Evolutionary conservation across 2,888 invertebrate species (phyloP).

Genomic region (Drepanosiphum platanoidis): DNA sequence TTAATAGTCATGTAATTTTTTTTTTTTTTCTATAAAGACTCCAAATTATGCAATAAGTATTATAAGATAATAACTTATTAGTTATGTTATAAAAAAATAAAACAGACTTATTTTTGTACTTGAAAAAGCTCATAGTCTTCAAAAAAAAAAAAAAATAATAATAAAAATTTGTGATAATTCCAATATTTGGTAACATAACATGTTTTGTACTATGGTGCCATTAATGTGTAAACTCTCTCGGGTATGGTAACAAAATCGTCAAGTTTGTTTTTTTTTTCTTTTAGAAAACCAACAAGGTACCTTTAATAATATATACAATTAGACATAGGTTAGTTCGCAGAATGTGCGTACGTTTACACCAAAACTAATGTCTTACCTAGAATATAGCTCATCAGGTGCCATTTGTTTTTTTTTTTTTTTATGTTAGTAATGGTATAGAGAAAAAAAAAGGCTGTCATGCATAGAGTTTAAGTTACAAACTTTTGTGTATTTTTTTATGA

Average conservation of each 20-base stretch:
- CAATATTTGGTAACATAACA: conserved; percentile 53
- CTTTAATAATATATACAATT: conserved; percentile 39
- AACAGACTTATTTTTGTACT: conserved; percentile 61
- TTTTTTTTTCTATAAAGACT: conserved; percentile 41
- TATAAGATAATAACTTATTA: conserved; percentile 39
- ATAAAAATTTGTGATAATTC: conserved; percentile 59
- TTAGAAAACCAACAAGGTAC: conserved; percentile 61
- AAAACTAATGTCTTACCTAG: conserved; percentile 56
- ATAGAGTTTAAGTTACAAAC: conserved; percentile 60
- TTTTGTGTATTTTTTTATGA: conserved; percentile 61
- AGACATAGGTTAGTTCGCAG: conserved; percentile 44
- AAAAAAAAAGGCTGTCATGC: conserved; percentile 61
- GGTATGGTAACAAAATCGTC: conserved; percentile 56
- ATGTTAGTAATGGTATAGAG: conserved; percentile 58
- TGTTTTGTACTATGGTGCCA: conserved; percentile 56
- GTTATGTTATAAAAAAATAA: conserved; percentile 47
- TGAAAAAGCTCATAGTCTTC: conserved; percentile 59
- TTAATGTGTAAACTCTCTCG: conserved; percentile 43
- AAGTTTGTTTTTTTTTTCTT: conserved; percentile 53
- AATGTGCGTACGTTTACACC: conserved; percentile 36
- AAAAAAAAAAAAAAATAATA: conserved; percentile 43
- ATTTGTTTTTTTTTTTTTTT: conserved; percentile 55
- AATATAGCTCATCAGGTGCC: conserved; percentile 57
- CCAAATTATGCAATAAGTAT: conserved; percentile 58
- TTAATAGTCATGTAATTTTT: conserved; percentile 3